phyloP scores from a whole-genome alignment of 2,113 vertebrate species.

The Grus americana region DNA sequence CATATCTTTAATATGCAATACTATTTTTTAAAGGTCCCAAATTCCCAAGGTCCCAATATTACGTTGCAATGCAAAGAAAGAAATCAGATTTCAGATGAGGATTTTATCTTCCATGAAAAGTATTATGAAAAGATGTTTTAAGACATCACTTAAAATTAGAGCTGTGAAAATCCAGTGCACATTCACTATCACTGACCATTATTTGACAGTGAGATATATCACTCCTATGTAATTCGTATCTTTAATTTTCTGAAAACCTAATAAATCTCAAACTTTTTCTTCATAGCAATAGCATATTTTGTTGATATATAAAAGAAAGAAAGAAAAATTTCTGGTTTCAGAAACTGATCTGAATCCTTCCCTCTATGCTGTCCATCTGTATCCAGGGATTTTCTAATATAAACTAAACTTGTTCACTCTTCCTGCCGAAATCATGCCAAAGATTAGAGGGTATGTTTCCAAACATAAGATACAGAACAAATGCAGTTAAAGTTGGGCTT shows the following conservation, averaged over 20 bases:
- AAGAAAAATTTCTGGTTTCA: neutral
- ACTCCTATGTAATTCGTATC: conserved; percentile 6
- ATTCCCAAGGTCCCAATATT: neutral
- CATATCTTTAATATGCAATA: neutral
- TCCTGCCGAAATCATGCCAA: neutral
- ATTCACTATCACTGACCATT: conserved; percentile 7
- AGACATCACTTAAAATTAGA: conserved; percentile 49
- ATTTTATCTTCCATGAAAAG: conserved; percentile 45
- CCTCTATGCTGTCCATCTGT: neutral
- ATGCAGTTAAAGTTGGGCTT: neutral
- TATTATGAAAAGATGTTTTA: neutral
- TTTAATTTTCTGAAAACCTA: conserved; percentile 16
- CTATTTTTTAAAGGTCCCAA: neutral
- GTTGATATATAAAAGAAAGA: neutral
- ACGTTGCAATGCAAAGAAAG: neutral
- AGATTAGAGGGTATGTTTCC: neutral
- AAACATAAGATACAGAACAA: neutral
- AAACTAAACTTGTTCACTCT: neutral
- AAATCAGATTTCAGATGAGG: neutral
- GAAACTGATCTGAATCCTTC: neutral
- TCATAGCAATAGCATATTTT: neutral
- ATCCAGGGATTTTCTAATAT: neutral
- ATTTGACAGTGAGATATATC: conserved; percentile 5
- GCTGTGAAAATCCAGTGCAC: conserved; percentile 3
- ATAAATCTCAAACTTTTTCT: neutral